Conservation (phyloP, 2,113 vertebrate species). For the Phylloscopus trochilus region DNA sequence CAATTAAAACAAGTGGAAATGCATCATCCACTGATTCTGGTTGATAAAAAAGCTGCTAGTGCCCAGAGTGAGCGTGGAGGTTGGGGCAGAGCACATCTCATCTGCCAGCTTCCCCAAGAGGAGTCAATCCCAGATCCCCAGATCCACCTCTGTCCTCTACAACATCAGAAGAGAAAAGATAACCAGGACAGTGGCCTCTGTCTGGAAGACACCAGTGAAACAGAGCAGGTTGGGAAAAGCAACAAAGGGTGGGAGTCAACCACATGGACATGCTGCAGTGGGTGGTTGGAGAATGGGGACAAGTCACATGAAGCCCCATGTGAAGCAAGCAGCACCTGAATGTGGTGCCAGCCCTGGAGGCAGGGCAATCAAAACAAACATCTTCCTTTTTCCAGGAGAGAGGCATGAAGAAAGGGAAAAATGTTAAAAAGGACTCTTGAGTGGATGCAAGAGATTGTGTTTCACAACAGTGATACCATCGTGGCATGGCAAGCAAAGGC, state of each 20-base stretch:
- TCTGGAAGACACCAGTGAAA: not conserved
- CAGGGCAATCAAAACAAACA: not conserved
- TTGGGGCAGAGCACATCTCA: not conserved
- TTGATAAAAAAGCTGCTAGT: not conserved
- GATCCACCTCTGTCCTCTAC: not conserved
- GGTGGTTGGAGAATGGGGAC: not conserved
- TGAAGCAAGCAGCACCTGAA: not conserved
- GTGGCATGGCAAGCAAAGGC: not conserved
- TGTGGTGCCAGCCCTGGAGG: not conserved
- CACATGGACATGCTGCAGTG: not conserved
- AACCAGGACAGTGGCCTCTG: not conserved
- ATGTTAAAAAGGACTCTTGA: not conserved
- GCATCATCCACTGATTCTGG: not conserved
- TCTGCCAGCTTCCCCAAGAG: not conserved
- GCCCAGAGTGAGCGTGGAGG: accelerated
- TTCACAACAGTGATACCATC: not conserved
- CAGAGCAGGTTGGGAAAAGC: not conserved
- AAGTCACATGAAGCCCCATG: not conserved
- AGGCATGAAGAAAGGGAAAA: not conserved
- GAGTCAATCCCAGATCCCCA: not conserved
- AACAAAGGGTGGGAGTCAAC: not conserved
- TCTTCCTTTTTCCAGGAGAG: not conserved
- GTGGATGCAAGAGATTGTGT: not conserved
- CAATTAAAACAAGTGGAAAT: not conserved
- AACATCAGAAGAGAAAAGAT: not conserved